phyloP scores from a whole-genome alignment of 2,888 invertebrate species.

The Pharmacophagus antenor region DNA sequence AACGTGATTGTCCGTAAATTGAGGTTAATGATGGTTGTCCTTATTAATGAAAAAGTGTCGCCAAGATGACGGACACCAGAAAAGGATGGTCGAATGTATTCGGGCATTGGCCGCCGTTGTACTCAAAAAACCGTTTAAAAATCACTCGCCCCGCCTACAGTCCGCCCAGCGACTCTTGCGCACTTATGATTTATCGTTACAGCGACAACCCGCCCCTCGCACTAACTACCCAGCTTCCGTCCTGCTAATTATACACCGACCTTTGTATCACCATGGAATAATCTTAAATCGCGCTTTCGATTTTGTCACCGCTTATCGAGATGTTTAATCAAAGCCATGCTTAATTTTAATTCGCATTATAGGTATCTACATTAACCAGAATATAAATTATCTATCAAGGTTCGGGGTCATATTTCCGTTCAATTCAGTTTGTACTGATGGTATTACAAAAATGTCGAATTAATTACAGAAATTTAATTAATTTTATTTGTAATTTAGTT shows the following conservation, averaged over 20 bases:
- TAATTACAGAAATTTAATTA: no score
- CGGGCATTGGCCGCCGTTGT: slow-evolving; percentile 70
- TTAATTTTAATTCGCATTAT: slow-evolving; percentile 51
- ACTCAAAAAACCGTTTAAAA: slow-evolving; percentile 80
- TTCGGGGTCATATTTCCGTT: not conserved
- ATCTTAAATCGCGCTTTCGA: slow-evolving; percentile 63
- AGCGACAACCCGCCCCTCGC: slow-evolving; percentile 75
- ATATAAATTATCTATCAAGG: slow-evolving; percentile 1
- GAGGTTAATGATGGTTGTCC: slow-evolving; percentile 69
- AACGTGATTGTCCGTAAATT: slow-evolving; percentile 59
- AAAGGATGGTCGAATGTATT: slow-evolving; percentile 70
- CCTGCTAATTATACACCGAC: slow-evolving; percentile 69
- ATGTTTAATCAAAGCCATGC: slow-evolving; percentile 46
- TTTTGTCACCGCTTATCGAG: slow-evolving; percentile 51
- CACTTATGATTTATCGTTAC: slow-evolving; percentile 79
- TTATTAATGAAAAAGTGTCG: slow-evolving; percentile 78
- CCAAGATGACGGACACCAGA: slow-evolving; percentile 64
- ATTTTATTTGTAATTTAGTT: no score
- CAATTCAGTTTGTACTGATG: not conserved
- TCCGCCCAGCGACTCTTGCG: slow-evolving; percentile 72
- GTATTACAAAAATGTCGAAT: no score
- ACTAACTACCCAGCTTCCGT: slow-evolving; percentile 74
- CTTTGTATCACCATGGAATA: slow-evolving; percentile 56
- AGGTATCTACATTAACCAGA: slow-evolving; percentile 6
- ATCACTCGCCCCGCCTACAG: slow-evolving; percentile 75